Evolutionary conservation across 2,888 invertebrate species (phyloP), one percentile per base, ranked within the genome.

Genomic region (Gnatocerus cornutus): DNA sequence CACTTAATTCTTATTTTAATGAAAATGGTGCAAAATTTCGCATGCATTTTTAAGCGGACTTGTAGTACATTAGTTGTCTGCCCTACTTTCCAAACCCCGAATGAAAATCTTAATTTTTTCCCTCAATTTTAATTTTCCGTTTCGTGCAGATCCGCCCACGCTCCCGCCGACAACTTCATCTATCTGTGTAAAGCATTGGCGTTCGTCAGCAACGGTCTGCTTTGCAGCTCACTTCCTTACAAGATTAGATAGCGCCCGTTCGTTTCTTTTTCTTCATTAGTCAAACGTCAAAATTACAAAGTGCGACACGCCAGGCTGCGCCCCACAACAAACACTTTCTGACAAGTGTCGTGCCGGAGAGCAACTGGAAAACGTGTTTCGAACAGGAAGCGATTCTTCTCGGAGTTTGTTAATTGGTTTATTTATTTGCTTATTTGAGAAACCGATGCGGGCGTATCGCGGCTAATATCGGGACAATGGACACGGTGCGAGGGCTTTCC

Each of bases 251-350:
- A 71, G 33, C 45, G 13, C 45, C 59, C 58, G 50, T 43, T 56
- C 30, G 71, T 69, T 58, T 68, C 62, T 61, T 73, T 73, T 71
- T 63, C 43, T 62, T 69, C 71, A 73, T 73, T 73, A 70, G 73
- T 73, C 73, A 73, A 72, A 71, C 62, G 73, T 73, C 73, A 72
- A 73, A 73, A 73, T 72, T 73, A 73, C 73, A 73, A 73, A 73
- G 71, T 68, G 61, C 69, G 71, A 73, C 73, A 72, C 71, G 69
- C 64, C 69, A 69, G 68, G 67, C 68, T 73, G 68, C 68, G 59
- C 73, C 71, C 68, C 55, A 68, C 58, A 66, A 62, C 68, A 62
- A 62, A 68, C 68, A 68, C 68, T 65, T 56, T 50, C 61, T 61
- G 64, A 69, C 69, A 69, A 66, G 59, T 66, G 69, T 64, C 69